A percentile compares a stretch with the other conserved stretches of the same genome.
Evolutionary conservation across 37 sponge, comb jelly and placozoan genomes (phyloP).

Genomic region (Corticium candelabrum): DNA sequence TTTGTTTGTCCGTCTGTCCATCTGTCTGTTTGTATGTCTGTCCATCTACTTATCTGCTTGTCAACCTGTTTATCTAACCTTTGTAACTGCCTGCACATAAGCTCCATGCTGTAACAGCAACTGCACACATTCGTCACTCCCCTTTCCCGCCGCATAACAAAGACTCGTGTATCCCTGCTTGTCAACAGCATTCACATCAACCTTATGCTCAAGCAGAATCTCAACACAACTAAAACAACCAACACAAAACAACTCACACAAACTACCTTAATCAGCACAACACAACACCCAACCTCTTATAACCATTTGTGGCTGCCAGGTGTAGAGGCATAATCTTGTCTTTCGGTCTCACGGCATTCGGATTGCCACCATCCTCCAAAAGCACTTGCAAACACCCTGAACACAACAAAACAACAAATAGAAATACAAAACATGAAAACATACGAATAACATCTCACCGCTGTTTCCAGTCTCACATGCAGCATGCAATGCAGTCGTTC

Average conservation of each 20-base stretch:
- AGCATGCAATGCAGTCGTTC: background rate
- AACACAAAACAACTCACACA: too few species aligned
- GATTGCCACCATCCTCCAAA: background rate
- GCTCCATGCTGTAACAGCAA: background rate
- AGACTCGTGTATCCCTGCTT: background rate
- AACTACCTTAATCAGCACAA: too few species aligned
- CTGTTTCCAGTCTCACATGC: background rate
- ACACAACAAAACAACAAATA: too few species aligned
- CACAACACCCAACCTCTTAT: background rate
- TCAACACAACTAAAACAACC: background rate
- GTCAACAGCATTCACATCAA: background rate
- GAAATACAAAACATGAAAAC: too few species aligned
- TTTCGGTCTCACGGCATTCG: background rate
- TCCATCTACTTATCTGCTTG: too few species aligned
- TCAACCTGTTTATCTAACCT: background rate
- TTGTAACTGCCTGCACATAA: background rate
- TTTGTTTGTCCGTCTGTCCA: too few species aligned
- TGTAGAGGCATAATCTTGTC: background rate
- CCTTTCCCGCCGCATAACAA: background rate
- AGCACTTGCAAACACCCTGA: background rate
- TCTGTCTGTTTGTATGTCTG: too few species aligned
- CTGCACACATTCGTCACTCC: background rate
- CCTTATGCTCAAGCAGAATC: background rate
- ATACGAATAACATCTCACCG: background rate
- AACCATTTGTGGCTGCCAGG: background rate